phyloP scores from a whole-genome alignment of 2,888 invertebrate genomes.

The Polymixis flavicincta region DNA sequence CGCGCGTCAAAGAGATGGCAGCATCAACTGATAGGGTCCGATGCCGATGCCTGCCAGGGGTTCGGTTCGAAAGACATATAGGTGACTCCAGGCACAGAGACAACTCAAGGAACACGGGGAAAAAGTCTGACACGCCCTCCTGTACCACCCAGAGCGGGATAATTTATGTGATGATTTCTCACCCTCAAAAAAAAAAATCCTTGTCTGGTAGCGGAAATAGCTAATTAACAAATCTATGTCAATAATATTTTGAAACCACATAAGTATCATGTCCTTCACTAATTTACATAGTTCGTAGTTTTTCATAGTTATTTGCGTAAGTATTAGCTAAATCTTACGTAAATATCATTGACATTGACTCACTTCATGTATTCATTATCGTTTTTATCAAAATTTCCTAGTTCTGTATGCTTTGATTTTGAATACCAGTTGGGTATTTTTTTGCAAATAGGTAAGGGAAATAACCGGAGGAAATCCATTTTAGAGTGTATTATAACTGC shows the following conservation, averaged over 20 bases:
- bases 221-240: background rate
- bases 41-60: too few relatives aligned
- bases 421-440: background rate
- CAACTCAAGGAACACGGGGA: too few relatives aligned
- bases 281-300: conserved; percentile 12
- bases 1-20: too few relatives aligned
- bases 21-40: too few relatives aligned
- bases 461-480: background rate
- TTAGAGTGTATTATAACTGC: background rate
- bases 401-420: conserved; percentile 2
- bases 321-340: conserved; percentile 1
- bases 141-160: too few relatives aligned
- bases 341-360: conserved; percentile 22
- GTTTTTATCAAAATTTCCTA: background rate
- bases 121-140: too few relatives aligned
- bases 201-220: too few relatives aligned
- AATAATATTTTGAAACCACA: conserved; percentile 18
- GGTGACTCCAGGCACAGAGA: too few relatives aligned
- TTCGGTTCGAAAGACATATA: too few relatives aligned
- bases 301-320: conserved; percentile 32
- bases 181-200: too few relatives aligned
- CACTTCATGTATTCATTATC: background rate
- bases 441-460: background rate
- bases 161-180: too few relatives aligned
- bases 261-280: conserved; percentile 17